Evolutionary conservation across 2,888 invertebrate species (phyloP).

Genomic region (Chorisops tibialis): DNA sequence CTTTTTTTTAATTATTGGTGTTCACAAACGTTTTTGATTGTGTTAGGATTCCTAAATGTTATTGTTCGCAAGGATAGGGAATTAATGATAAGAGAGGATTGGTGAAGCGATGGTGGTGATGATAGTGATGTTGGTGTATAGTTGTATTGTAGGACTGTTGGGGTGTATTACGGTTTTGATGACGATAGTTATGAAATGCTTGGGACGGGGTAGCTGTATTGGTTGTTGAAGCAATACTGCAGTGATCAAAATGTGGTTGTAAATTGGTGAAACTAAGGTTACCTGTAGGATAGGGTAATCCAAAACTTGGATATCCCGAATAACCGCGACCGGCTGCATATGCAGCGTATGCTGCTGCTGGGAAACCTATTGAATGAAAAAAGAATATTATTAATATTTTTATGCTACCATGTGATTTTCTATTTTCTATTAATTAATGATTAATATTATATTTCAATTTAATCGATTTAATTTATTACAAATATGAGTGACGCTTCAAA

Average conservation of each 20-base stretch:
- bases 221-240: constrained; percentile 39
- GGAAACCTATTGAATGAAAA: constrained; percentile 73
- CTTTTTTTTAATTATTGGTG: constrained; percentile 52
- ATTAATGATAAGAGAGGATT: constrained; percentile 55
- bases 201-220: not conserved
- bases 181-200: not conserved
- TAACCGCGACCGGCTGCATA: constrained; percentile 95
- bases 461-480: not conserved
- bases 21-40: constrained; percentile 66
- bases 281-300: constrained; percentile 97
- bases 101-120: constrained; percentile 59
- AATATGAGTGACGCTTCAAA: too few relatives aligned
- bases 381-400: constrained; percentile 6
- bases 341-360: constrained; percentile 92
- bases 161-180: not conserved
- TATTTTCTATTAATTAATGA: constrained; percentile 4
- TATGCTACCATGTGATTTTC: not conserved
- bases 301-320: constrained; percentile 96
- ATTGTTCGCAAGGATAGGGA: constrained; percentile 47
- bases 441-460: not conserved
- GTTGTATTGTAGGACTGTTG: constrained; percentile 52
- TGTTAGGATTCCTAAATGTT: not conserved
- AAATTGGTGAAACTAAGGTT: constrained; percentile 54
- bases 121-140: constrained; percentile 49
- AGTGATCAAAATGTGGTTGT: constrained; percentile 64